A percentile compares a stretch with the other conserved stretches of the same genome.
These are phyloP conservation scores for Cerceris ruficornis DNA, from an alignment of 2,888 invertebrate genomes.

Conservation along the genomic window DNA sequence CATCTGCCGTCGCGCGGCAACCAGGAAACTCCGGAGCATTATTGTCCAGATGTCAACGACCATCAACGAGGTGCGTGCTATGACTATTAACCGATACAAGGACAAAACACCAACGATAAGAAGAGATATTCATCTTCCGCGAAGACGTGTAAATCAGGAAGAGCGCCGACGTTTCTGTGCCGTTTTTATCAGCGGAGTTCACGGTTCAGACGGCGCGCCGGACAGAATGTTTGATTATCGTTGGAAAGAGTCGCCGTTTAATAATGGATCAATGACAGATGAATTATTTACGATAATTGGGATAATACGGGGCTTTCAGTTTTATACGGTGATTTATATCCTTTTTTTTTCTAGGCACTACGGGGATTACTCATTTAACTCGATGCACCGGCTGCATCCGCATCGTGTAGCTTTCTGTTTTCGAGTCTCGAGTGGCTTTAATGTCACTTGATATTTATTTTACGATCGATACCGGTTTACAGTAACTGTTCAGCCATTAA, in stretches of 20 bases:
- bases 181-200: conserved; percentile 39
- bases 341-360: too few species aligned
- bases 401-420: too few species aligned
- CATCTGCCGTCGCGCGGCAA: conserved; percentile 51
- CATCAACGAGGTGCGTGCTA: conserved; percentile 41
- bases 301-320: neutral
- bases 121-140: conserved; percentile 12
- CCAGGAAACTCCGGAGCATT: conserved; percentile 57
- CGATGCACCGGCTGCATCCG: neutral
- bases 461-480: too few species aligned
- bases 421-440: too few species aligned
- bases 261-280: neutral
- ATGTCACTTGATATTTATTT: too few species aligned
- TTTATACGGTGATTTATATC: neutral
- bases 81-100: conserved; percentile 37
- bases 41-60: conserved; percentile 51
- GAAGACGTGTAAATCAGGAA: conserved; percentile 47
- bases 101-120: conserved; percentile 17
- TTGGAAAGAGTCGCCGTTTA: neutral
- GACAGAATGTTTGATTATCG: neutral
- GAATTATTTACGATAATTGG: neutral
- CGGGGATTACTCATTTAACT: neutral
- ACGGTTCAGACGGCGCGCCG: conserved; percentile 17
- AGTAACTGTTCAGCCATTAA: too few species aligned
- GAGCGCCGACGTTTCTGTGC: conserved; percentile 27